These are phyloP conservation scores for Salmo trutta DNA, from an alignment of 2,797 vertebrate genomes.

Conservation along the genomic window DNA sequence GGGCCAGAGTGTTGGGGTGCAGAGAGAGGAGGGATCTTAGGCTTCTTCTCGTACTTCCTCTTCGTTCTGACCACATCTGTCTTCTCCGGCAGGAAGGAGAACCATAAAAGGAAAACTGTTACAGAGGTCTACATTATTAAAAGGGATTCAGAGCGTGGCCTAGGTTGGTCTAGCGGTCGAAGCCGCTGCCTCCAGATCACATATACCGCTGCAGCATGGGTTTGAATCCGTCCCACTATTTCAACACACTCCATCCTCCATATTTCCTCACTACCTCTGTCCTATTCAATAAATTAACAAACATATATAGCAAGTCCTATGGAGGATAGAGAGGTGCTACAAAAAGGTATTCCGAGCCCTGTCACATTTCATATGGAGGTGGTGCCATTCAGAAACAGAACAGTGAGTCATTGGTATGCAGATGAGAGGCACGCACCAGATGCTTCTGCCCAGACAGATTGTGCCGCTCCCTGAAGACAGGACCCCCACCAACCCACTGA, in stretches of 20 bases:
- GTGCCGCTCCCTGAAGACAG: conserved; percentile 55
- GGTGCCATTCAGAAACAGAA: conserved; percentile 30
- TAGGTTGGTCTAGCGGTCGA: too few relatives aligned
- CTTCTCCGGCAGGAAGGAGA: conserved; percentile 85
- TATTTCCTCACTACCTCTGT: too few relatives aligned
- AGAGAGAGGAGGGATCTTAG: conserved; percentile 86
- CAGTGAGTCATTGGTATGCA: conserved; percentile 70
- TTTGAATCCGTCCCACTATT: too few relatives aligned
- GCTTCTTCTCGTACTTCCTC: conserved; percentile 98
- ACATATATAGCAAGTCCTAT: not conserved
- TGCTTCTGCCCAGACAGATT: conserved; percentile 66
- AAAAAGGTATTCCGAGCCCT: conserved; percentile 12
- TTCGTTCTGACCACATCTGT: conserved; percentile 91
- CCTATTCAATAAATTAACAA: too few relatives aligned
- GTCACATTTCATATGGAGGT: conserved; percentile 1
- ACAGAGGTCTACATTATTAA: conserved; percentile 10
- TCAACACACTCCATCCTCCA: too few relatives aligned
- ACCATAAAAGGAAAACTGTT: not conserved
- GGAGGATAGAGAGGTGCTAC: not conserved
- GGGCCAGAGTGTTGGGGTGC: conserved; percentile 85
- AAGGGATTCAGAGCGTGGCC: conserved; percentile 1
- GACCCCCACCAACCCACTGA: not conserved
- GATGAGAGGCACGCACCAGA: conserved; percentile 68
- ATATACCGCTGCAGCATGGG: too few relatives aligned
- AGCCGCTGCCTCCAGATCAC: too few relatives aligned